Evolutionary conservation across 2,888 invertebrate genomes (phyloP), one percentile per base, ranked within the genome.

Genomic region (Melieria picta): DNA sequence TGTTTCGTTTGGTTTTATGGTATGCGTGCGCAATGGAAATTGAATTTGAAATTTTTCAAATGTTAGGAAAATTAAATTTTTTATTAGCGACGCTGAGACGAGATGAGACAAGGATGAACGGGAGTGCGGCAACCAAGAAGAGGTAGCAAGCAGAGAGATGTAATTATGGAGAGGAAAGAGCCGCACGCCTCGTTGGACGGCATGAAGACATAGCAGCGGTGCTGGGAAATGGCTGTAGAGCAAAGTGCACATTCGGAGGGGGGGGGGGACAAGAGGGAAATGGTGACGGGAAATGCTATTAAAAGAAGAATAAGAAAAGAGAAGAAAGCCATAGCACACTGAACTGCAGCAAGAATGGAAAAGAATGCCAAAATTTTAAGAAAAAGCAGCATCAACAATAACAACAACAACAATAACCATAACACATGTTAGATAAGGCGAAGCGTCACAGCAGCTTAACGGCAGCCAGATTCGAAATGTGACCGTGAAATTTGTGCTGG

Each of bases 51-150:
- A 66, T 60, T 42, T 43, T n/a, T 43, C 72, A 66, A 74, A 74
- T 72, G 74, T 69, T 71, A 66, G 56, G 72, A 73, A 72, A 72
- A 74, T 75, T 72, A 71, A 72, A 69, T 71, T 74, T 64, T 71
- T 71, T 62, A 67, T 64, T 73, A 67, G 66, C 48, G 45, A 57
- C 61, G 61, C 64, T 62, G 56, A 57, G 56, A 42, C 46, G 52
- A 10, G 16, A 43, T 48, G 47, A 4, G 11, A 4, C 42, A 4
- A 67, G 55, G 7, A 9, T n/a, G 10, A 11, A 48, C 10, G 43
- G 30, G 10, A 50, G 52, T 47, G 45, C 4, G 7, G 46, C 6
- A 60, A 60, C 11, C 45, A 4, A 42, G 13, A 60, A 43, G 60
- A 3, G 46, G 42, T 45, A 7, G 7, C 4, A 45, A 11, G 46